phyloP scores from a whole-genome alignment of 2,797 vertebrate species.

The Etheostoma nigrum region DNA sequence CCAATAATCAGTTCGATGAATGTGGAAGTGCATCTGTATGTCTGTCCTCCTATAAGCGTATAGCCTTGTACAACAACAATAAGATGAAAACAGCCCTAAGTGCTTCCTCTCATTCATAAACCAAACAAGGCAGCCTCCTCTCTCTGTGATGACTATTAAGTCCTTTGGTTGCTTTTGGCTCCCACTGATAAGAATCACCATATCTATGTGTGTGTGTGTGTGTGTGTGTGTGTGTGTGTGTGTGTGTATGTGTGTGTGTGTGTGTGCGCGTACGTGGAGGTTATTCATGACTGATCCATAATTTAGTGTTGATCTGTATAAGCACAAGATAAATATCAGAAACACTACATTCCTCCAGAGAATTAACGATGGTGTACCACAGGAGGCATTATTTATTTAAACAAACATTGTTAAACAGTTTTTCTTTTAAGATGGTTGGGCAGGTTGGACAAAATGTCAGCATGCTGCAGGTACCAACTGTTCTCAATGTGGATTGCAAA shows the following conservation, averaged over 20 bases:
- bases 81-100: constrained; percentile 85
- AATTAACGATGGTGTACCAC: not conserved
- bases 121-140: constrained; percentile 76
- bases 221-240: constrained; percentile 11
- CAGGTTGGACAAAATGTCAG: constrained; percentile 1
- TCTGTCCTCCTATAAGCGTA: constrained; percentile 43
- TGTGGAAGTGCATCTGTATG: constrained; percentile 65
- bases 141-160: constrained; percentile 65
- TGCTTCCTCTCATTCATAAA: constrained; percentile 88
- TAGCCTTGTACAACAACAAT: constrained; percentile 78
- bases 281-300: constrained; percentile 10
- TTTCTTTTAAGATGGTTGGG: constrained; percentile 2
- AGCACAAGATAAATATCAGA: constrained; percentile 23
- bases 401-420: constrained; percentile 19
- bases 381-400: constrained; percentile 5
- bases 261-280: not conserved
- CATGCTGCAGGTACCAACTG: not conserved
- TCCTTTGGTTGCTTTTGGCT: constrained; percentile 47
- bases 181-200: constrained; percentile 63
- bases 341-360: not conserved
- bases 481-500: constrained; percentile 5
- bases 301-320: constrained; percentile 22
- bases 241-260: too few species aligned
- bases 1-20: constrained; percentile 44
- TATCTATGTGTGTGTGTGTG: constrained; percentile 19